Conservation (phyloP, 1,140 invertebrate species). For the Drosophila carrolli region DNA sequence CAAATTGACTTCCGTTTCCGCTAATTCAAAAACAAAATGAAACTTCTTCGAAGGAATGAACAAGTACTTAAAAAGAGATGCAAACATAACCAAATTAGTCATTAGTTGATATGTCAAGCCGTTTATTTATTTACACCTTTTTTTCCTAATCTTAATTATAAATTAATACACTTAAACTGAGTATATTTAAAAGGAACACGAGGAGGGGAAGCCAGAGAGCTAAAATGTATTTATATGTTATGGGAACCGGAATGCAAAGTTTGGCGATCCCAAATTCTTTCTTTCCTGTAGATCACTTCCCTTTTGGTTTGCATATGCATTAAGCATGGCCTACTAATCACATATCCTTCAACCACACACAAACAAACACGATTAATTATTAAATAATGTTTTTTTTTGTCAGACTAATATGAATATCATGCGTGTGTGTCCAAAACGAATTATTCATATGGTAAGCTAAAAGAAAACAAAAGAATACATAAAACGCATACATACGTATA, state of each 20-base stretch:
- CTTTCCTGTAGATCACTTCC: constrained; percentile 9
- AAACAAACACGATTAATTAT: constrained; percentile 26
- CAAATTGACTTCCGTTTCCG: constrained; percentile 83
- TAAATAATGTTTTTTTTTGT: constrained; percentile 41
- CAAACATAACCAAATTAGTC: constrained; percentile 83
- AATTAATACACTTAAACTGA: constrained; percentile 44
- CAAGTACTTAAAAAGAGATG: constrained; percentile 55
- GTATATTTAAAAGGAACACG: constrained; percentile 16
- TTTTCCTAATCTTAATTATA: constrained; percentile 59
- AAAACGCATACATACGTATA: constrained; percentile 25
- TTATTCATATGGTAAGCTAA: constrained; percentile 45
- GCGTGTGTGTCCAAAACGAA: constrained; percentile 50
- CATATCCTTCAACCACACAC: constrained; percentile 46
- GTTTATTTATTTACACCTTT: constrained; percentile 63
- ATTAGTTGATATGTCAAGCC: constrained; percentile 74
- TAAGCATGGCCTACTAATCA: constrained; percentile 42
- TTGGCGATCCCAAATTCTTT: constrained; percentile 6
- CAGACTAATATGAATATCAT: constrained; percentile 45
- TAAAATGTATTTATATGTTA: constrained; percentile 47
- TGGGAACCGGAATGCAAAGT: constrained; percentile 2
- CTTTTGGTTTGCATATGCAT: constrained; percentile 4
- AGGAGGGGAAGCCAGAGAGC: constrained; percentile 11
- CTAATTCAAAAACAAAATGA: constrained; percentile 36
- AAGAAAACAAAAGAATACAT: constrained; percentile 14
- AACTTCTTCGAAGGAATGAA: constrained; percentile 25